These are phyloP conservation scores for Pseudococcus viburni DNA, from an alignment of 2,888 invertebrate genomes.

Conservation along the genomic window DNA sequence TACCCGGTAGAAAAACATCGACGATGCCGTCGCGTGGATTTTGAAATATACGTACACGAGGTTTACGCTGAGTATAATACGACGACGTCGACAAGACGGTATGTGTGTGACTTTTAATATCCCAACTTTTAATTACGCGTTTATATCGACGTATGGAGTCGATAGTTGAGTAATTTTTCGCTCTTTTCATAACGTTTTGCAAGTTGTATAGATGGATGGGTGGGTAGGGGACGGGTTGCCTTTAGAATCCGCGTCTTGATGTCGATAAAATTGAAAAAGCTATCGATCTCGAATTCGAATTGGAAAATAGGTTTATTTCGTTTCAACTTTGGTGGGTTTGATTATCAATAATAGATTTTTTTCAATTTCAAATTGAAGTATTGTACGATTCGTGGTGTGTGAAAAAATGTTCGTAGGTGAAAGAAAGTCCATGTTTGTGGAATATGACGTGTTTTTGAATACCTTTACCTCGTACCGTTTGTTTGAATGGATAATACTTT, in stretches of 20 bases:
- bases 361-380: too few species aligned
- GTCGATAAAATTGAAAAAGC: neutral
- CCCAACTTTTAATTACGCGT: conserved; percentile 26
- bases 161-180: conserved; percentile 11
- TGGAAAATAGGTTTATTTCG: too few species aligned
- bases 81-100: neutral
- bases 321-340: too few species aligned
- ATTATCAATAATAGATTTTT: too few species aligned
- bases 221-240: neutral
- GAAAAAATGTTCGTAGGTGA: neutral
- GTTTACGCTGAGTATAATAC: too few species aligned
- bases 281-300: too few species aligned
- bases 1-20: too few species aligned
- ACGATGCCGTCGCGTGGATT: too few species aligned
- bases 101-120: neutral
- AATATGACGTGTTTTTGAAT: neutral
- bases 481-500: too few species aligned
- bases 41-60: too few species aligned
- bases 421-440: neutral
- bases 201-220: neutral
- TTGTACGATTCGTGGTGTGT: too few species aligned
- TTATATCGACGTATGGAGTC: conserved; percentile 5
- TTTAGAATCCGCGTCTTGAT: neutral
- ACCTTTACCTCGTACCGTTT: too few species aligned
- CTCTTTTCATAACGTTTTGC: neutral